Evolutionary conservation across 92 coral and sea anemone species (phyloP), one percentile per base, ranked within the genome.

Genomic region (Pocillopora grandis): DNA sequence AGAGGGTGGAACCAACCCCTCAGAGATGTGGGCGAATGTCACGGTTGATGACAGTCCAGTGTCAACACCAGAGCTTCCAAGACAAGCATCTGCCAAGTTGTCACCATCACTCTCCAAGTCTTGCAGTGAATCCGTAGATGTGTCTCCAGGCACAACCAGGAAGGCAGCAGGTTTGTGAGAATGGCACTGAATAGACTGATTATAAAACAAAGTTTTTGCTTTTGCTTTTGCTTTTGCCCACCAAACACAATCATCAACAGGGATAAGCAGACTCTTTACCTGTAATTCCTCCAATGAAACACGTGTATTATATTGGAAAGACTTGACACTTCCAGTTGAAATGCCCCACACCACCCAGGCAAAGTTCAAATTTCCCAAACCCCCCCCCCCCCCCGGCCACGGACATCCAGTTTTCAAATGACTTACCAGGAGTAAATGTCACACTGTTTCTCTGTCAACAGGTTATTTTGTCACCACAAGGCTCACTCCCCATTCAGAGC

Each of bases 401-500:
- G 5, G 4, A 42, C 52, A 42, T 42, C 52, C 52, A 42, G 8
- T 7, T 3, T 42, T 59, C 3, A 12, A 12, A 2, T 59, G 62
- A 59, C 62, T 16, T 66, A 31, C 21, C 21, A 6, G 11, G 2
- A 18, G 21, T 12, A 31, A 66, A 20, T 23, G 2, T 8, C 31
- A 21, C 10, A 9, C 2, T 16, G n/a, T 78, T 62, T 72, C 9
- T 37, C 58, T n/a, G 12, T n/a, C 48, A 17, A 71, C 87, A 78
- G 98, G 91, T 18, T 94, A 84, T 71, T 76, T 76, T 66, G 98
- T 94, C 5, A 89, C 93, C 33, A 89, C 93, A 65, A 85, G 98
- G 19, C 83, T 94, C 56, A 91, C 98, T 3, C 98, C 98, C 42
- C 88, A 89, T 15, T 86, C 98, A 79, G 98, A 94, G 73, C 84